These are phyloP conservation scores for Capromys pilorides DNA, from an alignment of 2,797 vertebrate genomes.

Conservation along the genomic window DNA sequence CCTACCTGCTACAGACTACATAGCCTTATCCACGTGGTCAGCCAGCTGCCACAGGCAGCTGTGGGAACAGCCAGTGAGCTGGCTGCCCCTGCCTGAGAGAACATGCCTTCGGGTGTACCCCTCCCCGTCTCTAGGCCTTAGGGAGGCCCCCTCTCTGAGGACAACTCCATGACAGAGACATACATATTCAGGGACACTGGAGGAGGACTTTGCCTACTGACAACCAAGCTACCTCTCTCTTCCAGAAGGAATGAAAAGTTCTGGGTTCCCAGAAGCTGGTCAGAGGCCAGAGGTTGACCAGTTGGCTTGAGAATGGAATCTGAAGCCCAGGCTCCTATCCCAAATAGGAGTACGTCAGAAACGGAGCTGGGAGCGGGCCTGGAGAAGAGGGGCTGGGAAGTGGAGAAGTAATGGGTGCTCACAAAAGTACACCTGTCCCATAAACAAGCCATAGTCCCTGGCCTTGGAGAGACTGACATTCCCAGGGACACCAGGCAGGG, in stretches of 20 bases:
- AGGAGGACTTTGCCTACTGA: background rate
- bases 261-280: background rate
- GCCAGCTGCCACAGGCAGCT: background rate
- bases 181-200: background rate
- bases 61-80: background rate
- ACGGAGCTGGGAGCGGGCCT: background rate
- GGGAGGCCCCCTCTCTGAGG: background rate
- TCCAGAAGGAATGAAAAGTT: background rate
- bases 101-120: background rate
- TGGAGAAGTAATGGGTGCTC: background rate
- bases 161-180: background rate
- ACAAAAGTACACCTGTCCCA: background rate
- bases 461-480: background rate
- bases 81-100: background rate
- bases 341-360: background rate
- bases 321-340: background rate
- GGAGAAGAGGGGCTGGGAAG: no score
- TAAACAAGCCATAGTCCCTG: background rate
- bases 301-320: background rate
- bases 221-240: background rate
- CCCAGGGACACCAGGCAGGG: background rate
- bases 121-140: background rate
- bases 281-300: background rate
- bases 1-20: background rate
- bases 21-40: background rate